These are phyloP conservation scores for Rhagophthalmus giganteus DNA, from an alignment of 2,888 invertebrate species.

Conservation along the genomic window DNA sequence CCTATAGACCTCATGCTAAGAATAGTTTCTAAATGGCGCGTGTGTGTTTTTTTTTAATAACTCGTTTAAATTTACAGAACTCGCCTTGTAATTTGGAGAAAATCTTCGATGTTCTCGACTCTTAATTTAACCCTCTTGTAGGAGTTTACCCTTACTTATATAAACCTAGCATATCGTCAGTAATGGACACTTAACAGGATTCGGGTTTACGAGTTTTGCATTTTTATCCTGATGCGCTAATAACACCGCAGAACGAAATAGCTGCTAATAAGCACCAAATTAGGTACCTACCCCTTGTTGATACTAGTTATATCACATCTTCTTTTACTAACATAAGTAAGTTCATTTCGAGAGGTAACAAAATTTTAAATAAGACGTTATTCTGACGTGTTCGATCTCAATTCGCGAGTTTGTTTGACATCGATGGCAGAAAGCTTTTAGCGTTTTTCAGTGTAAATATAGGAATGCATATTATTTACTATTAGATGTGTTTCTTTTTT, in stretches of 20 bases:
- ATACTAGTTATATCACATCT: background rate
- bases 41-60: no score
- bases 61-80: background rate
- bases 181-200: constrained; percentile 11
- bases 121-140: constrained; percentile 17
- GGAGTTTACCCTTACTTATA: background rate
- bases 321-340: no score
- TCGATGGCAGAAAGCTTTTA: constrained; percentile 43
- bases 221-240: constrained; percentile 5
- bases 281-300: constrained; percentile 5
- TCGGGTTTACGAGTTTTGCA: constrained; percentile 7
- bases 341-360: background rate
- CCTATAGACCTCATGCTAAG: background rate
- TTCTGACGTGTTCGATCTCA: constrained; percentile 1
- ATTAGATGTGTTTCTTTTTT: no score
- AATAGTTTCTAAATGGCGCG: no score
- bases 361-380: constrained; percentile 9
- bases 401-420: constrained; percentile 32
- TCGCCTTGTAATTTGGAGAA: background rate
- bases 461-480: no score
- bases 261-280: constrained; percentile 5
- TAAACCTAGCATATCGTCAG: constrained; percentile 2
- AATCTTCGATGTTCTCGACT: constrained; percentile 1
- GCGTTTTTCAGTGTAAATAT: no score
- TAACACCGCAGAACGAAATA: background rate